Base-by-base conservation (phyloP, 2,113 vertebrate species). In the Grammomys dolichurus region DNA sequence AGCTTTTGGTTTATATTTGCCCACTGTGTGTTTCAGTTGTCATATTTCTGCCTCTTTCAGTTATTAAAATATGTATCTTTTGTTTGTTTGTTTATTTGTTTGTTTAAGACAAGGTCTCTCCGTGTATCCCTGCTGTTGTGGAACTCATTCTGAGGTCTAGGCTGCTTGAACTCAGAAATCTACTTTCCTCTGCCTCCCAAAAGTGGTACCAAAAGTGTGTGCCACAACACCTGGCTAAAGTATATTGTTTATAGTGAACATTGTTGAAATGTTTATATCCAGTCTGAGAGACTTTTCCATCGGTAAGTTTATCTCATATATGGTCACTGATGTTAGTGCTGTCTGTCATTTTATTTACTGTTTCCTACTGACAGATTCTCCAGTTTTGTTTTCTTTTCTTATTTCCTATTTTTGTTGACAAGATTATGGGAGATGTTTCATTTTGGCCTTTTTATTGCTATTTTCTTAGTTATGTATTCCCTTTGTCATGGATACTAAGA, bases 1-100 rank as follows among this genome's bases (percentile, higher is more conserved):
- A 77, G 56, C 48, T 89, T 92, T 93, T 70, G 63, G 72, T 90
- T 95, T 22, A 14, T 86, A 26, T 72, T 73, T 93, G 5, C 36
- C 11, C 70, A 40, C 7, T 63, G 22, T 60, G 48, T 85, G 36
- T 95, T 89, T 54, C 54, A 86, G 43, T 72, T 77, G 51, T 95
- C 60, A 22, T 60, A 72, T 86, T 93, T 90, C 36, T 90, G 12
- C 33, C 36, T 60, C 31, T 73, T 14, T 95, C 40, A 48, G 31
- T 91, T 72, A 70, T 92, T 67, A 33, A 56, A 87, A n/a, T 81
- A 4, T 67, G 1, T 81, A 22, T 60, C 40, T 67, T 82, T 75
- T 73, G 63, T 67, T 67, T 67, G 69, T 73, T 75, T 75, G n/a
- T 67, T 67, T 67, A 36, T 73, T 75, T 75, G n/a, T 65, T 28